phyloP scores from a whole-genome alignment of 1,140 invertebrate genomes.

The Sycophaga agraensis region DNA sequence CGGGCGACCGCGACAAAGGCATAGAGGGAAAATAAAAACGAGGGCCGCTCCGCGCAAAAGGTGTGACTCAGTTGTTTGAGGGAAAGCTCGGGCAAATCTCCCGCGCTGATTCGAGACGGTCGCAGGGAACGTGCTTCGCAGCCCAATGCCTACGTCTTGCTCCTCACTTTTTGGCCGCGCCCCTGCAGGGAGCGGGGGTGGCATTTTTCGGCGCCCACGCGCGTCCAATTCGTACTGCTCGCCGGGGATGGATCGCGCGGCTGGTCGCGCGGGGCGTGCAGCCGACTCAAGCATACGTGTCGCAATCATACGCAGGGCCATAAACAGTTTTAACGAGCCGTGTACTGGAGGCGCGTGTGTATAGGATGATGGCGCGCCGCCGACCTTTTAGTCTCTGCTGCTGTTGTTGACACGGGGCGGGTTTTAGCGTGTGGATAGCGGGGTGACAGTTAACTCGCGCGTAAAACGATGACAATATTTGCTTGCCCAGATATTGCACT shows the following conservation, averaged over 20 bases:
- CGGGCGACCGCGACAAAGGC: not conserved
- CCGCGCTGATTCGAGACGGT: too few relatives aligned
- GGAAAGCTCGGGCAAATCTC: not conserved
- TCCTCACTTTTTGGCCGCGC: slow-evolving; percentile 18
- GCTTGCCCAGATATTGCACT: slow-evolving; percentile 7
- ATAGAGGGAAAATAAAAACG: too few relatives aligned
- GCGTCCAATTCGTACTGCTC: not conserved
- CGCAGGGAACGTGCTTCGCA: slow-evolving; percentile 17
- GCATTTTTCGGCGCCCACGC: not conserved
- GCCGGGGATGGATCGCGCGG: too few relatives aligned
- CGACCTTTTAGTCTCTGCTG: slow-evolving; percentile 4
- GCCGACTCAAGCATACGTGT: not conserved
- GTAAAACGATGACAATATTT: slow-evolving; percentile 19
- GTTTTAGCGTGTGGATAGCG: not conserved
- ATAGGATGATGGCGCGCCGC: too few relatives aligned
- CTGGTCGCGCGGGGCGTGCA: not conserved
- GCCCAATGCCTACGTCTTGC: slow-evolving; percentile 8
- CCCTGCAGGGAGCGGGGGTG: not conserved
- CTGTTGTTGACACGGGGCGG: not conserved
- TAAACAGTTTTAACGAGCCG: slow-evolving; percentile 19
- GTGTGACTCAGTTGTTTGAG: slow-evolving; percentile 22
- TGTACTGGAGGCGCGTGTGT: too few relatives aligned
- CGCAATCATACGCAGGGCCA: not conserved
- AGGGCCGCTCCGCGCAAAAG: slow-evolving; percentile 10
- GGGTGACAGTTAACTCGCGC: not conserved